Evolutionary conservation across 64 coral and sea anemone species (phyloP), one percentile per base, ranked within the genome.

Genomic region (Trachythela sp.): DNA sequence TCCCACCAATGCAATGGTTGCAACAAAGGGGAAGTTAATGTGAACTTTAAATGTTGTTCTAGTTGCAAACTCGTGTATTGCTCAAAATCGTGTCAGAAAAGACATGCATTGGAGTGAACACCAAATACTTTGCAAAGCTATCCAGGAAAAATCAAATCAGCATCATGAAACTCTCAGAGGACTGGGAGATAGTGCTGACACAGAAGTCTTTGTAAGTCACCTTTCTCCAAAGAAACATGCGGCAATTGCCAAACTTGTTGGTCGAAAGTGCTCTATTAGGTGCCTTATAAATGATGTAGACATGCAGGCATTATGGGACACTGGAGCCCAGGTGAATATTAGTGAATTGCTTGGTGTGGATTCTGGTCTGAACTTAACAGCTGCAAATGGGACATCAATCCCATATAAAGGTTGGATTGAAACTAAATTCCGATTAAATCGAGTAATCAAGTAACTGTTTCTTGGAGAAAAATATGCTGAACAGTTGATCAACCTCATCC

Each of bases 31-130:
- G 42, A 45, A 45, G 42, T 45, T 45, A 4, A 45, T 45, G 42
- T 41, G 22, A n/a, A 35, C 27, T 80, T 80, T 80, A 80, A 70
- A 41, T 13, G 87, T 68, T 88, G 87, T 43, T 71, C 87, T 45
- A 45, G 4, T 45, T 88, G 87, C 37, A 88, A 88, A 71, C 37
- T 67, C 24, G 30, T 72, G 36, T 68, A 88, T 71, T 88, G 87
- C 29, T 88, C 87, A 18, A 52, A 35, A 8, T 7, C 8, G 14
- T 75, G n/a, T n/a, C n/a, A n/a, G n/a, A n/a, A n/a, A n/a, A n/a
- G n/a, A n/a, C n/a, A n/a, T n/a, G n/a, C n/a, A n/a, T n/a, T n/a
- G n/a, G n/a, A n/a, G n/a, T n/a, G n/a, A 45, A 45, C 42, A 45
- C 42, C 42, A 45, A 45, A 11, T 45, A 45, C 42, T 45, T 45